A percentile compares a stretch with the other conserved stretches of the same genome.
Evolutionary conservation across 1,140 invertebrate genomes (phyloP).

Genomic region (Listronotus oregonensis): DNA sequence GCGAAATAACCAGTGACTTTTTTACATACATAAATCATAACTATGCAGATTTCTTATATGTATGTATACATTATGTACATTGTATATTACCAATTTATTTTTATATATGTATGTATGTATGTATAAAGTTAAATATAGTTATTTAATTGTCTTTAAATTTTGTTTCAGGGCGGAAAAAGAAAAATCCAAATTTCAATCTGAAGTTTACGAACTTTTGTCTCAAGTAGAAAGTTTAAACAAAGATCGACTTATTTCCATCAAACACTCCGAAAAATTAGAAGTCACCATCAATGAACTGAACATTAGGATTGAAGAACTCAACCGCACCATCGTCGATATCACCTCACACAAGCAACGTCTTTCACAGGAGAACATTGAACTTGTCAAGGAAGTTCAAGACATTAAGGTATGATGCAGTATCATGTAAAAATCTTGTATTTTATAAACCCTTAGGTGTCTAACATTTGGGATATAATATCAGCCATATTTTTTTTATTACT

Average conservation of each 20-base stretch:
- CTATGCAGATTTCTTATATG: too few relatives aligned
- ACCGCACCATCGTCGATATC: slow-evolving; percentile 92
- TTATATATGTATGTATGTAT: too few relatives aligned
- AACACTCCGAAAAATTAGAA: slow-evolving; percentile 90
- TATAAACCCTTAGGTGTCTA: too few relatives aligned
- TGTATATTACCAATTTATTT: too few relatives aligned
- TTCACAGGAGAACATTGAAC: slow-evolving; percentile 90
- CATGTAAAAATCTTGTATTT: neutral
- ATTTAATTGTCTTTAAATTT: slow-evolving; percentile 2
- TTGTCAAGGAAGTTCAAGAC: slow-evolving; percentile 92
- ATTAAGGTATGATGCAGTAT: slow-evolving; percentile 66
- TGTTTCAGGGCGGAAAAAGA: slow-evolving; percentile 86
- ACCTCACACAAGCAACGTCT: slow-evolving; percentile 87
- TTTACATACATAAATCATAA: too few relatives aligned
- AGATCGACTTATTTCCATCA: slow-evolving; percentile 84
- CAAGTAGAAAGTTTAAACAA: slow-evolving; percentile 92
- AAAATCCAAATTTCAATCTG: slow-evolving; percentile 93
- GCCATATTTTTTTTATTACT: too few relatives aligned
- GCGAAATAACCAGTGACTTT: too few relatives aligned
- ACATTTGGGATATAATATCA: too few relatives aligned
- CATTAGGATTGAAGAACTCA: slow-evolving; percentile 93
- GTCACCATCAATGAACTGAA: slow-evolving; percentile 85
- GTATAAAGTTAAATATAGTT: too few relatives aligned
- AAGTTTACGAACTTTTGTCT: slow-evolving; percentile 92
- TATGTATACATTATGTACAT: too few relatives aligned